Conservation (phyloP, 2,888 invertebrate genomes). For the Harpalus rubripes region DNA sequence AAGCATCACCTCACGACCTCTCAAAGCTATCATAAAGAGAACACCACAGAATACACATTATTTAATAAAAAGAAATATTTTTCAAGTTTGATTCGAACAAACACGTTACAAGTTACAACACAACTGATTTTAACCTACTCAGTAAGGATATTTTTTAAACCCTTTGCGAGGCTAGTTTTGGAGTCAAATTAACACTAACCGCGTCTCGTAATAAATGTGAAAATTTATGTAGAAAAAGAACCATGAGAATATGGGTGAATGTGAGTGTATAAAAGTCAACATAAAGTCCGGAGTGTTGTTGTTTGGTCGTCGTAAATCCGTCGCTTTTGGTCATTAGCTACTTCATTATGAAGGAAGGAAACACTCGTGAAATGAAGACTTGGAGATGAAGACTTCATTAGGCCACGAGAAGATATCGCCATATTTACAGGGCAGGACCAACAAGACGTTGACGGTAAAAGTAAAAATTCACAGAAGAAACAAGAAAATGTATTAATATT, state of each 20-base stretch:
- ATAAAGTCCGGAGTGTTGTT: constrained; percentile 48
- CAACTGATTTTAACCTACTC: too few relatives aligned
- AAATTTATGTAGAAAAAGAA: constrained; percentile 43
- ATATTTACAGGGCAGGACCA: constrained; percentile 42
- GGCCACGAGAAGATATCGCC: constrained; percentile 32
- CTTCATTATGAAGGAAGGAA: constrained; percentile 60
- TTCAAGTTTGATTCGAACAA: too few relatives aligned
- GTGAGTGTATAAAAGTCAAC: constrained; percentile 45
- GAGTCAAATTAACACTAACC: constrained; percentile 31
- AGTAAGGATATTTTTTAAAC: neutral
- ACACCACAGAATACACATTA: too few relatives aligned
- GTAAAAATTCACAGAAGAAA: too few relatives aligned
- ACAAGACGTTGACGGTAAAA: too few relatives aligned
- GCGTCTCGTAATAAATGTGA: constrained; percentile 15
- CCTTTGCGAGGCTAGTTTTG: neutral
- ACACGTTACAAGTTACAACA: too few relatives aligned
- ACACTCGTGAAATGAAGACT: constrained; percentile 29
- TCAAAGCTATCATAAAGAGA: too few relatives aligned
- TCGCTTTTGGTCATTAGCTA: constrained; percentile 56
- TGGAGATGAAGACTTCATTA: constrained; percentile 12
- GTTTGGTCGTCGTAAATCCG: constrained; percentile 53
- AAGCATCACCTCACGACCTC: too few relatives aligned
- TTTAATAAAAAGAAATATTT: too few relatives aligned
- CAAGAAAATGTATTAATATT: too few relatives aligned
- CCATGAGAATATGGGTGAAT: constrained; percentile 14